Base-by-base conservation (phyloP, 2,888 invertebrate genomes). In the Ormyrus labotus region DNA sequence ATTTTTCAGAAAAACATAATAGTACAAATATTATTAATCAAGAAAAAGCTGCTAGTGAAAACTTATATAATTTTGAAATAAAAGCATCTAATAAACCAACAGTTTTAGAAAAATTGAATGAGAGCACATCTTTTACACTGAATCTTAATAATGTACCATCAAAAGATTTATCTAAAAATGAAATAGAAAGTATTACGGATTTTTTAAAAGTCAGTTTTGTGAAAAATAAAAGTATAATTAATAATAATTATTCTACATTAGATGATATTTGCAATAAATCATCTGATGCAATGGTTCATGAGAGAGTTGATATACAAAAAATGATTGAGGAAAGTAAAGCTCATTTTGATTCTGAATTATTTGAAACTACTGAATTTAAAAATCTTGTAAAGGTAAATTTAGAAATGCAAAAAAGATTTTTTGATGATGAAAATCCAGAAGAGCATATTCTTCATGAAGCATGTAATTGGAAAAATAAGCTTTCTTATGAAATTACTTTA, bases 401-500 rank as follows among this genome's bases (percentile, higher is more conserved):
- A 58, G 19, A 78, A 61, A 47, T 70, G 9, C 53, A 60, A 51
- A 68, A 64, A 48, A 60, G 11, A 55, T 13, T 8, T 6, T 13
- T 34, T 53, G n/a, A 80, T 64, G 9, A 9, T 10, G 67, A 78
- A 13, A n/a, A 70, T 80, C 6, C 45, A 48, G 85, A 85, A 73
- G 81, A 84, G 45, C 13, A 60, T 47, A 69, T 83, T 4, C 50
- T 84, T 9, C 71, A 77, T 61, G 74, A 85, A 77, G 87, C 86
- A 68, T 58, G 51, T 11, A 78, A 75, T 4, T 90, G 90, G 90
- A 89, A 88, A 80, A 72, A 85, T 55, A 78, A 84, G 9, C 81
- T 90, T 13, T 83, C 85, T 19, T 82, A 85, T 75, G 89, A 90
- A 82, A 87, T 89, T 19, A 72, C 60, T 57, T 79, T 85, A 71